Percentiles rank a stretch among this genome's conserved stretches.
Evolutionary conservation across 1,140 invertebrate genomes (phyloP).

Genomic region (Trichonephila inaurata): DNA sequence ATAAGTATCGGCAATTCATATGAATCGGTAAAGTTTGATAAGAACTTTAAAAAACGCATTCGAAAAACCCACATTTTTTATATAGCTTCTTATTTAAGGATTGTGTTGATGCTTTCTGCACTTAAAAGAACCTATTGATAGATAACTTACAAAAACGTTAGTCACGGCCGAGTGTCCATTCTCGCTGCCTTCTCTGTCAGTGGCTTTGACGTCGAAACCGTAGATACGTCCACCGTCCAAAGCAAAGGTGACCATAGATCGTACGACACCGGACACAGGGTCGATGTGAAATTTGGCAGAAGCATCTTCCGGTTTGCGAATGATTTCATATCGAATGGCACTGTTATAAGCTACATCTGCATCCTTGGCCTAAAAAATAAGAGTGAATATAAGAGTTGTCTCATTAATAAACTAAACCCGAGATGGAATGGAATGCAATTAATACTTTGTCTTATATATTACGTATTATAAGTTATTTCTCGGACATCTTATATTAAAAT

Average conservation of each 20-base stretch:
- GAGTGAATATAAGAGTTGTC: not conserved
- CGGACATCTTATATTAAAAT: no score
- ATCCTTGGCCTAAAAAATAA: constrained; percentile 85
- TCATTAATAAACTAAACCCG: no score
- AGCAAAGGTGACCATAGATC: constrained; percentile 85
- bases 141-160: constrained; percentile 89
- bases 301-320: constrained; percentile 84
- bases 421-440: no score
- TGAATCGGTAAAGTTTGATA: no score
- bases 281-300: constrained; percentile 88
- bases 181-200: constrained; percentile 88
- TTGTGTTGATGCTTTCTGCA: no score
- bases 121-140: not conserved
- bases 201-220: constrained; percentile 93
- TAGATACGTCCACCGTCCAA: constrained; percentile 88
- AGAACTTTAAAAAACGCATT: no score
- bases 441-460: not conserved
- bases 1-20: no score
- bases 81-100: no score
- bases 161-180: constrained; percentile 90
- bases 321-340: constrained; percentile 89
- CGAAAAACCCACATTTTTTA: no score
- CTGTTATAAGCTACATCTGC: constrained; percentile 88
- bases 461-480: no score
- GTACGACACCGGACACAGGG: constrained; percentile 86